Conservation (phyloP, 2,888 invertebrate genomes). For the Acleris sparsana region DNA sequence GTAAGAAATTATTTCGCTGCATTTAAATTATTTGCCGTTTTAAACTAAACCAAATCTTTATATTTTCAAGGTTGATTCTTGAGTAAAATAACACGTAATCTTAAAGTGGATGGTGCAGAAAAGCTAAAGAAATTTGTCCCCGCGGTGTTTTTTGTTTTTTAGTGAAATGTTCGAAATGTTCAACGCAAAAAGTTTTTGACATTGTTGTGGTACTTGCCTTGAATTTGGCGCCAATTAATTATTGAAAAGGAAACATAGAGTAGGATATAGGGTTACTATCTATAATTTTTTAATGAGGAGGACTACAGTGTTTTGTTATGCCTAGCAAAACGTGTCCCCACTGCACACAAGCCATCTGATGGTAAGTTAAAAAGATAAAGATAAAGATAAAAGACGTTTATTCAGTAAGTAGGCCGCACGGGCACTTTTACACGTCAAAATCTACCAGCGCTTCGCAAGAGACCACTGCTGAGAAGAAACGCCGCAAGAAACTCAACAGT, state of each 20-base stretch:
- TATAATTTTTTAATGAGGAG: too few relatives aligned
- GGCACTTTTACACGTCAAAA: too few relatives aligned
- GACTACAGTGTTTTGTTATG: too few relatives aligned
- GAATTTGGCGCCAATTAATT: conserved; percentile 77
- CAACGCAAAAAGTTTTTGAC: conserved; percentile 75
- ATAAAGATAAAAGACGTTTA: too few relatives aligned
- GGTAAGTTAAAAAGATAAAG: too few relatives aligned
- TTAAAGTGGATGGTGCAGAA: conserved; percentile 53
- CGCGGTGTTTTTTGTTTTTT: conserved; percentile 52
- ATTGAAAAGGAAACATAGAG: conserved; percentile 41
- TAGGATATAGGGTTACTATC: conserved; percentile 5
- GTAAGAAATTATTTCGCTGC: conserved; percentile 39
- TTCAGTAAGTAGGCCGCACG: too few relatives aligned
- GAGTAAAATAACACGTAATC: neutral
- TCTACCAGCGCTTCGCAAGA: too few relatives aligned
- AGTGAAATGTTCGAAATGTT: conserved; percentile 61
- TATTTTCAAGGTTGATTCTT: conserved; percentile 26
- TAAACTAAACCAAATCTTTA: conserved; percentile 27
- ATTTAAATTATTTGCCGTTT: conserved; percentile 21
- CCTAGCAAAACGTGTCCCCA: too few relatives aligned
- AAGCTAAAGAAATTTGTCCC: conserved; percentile 79
- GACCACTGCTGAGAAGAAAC: too few relatives aligned
- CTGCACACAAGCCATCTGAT: too few relatives aligned
- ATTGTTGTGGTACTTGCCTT: conserved; percentile 64
- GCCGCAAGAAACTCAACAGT: too few relatives aligned